Percentiles rank a stretch among this genome's conserved stretches.
These are phyloP conservation scores for Datnioides undecimradiatus DNA, from an alignment of 2,113 vertebrate species.

Conservation along the genomic window DNA sequence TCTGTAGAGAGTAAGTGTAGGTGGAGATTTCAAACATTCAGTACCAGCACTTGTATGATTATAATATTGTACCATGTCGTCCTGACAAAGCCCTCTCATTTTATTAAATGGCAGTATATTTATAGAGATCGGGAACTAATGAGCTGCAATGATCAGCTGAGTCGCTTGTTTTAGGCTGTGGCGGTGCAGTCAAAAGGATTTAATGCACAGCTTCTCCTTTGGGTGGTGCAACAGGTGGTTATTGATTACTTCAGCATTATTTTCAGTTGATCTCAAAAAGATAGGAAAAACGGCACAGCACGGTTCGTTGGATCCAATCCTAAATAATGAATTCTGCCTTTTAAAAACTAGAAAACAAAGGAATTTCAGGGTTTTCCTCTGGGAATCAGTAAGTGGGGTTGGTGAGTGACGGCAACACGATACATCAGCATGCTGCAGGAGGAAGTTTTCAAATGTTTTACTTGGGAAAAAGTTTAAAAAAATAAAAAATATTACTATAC, in stretches of 20 bases:
- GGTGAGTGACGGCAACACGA: background rate
- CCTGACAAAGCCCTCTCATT: background rate
- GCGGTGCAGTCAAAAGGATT: too few relatives aligned
- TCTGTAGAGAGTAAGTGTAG: background rate
- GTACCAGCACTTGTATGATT: background rate
- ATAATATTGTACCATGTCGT: background rate
- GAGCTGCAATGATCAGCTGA: too few relatives aligned
- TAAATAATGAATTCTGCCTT: background rate
- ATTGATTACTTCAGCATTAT: background rate
- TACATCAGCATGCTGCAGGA: background rate
- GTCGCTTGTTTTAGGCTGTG: too few relatives aligned
- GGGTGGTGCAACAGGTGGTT: background rate
- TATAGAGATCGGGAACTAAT: background rate
- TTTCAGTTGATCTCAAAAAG: too few relatives aligned
- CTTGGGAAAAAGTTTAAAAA: background rate
- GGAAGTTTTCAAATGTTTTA: background rate
- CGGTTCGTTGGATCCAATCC: background rate
- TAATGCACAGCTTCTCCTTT: background rate
- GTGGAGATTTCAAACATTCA: conserved; percentile 2
- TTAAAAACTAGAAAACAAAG: background rate
- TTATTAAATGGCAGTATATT: background rate
- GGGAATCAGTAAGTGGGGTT: background rate
- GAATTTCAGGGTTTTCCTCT: background rate
- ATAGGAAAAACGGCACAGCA: too few relatives aligned
- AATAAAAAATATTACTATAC: background rate